Base-by-base conservation (phyloP, 92 coral and sea anemone genomes). In the Zoanthus solanderi region DNA sequence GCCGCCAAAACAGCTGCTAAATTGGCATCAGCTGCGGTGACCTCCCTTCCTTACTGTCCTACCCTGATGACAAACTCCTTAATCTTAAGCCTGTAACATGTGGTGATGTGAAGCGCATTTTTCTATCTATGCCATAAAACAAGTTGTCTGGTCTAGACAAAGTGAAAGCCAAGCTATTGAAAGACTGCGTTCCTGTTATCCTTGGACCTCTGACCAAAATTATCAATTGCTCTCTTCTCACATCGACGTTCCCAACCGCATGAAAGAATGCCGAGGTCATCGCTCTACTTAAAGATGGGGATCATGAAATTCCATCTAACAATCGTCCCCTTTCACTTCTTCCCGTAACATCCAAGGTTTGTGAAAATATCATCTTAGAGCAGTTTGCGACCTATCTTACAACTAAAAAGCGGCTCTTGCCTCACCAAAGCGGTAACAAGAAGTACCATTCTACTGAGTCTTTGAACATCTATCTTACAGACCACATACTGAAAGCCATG, bases 141-240 rank as follows among this genome's bases (percentile, higher is more conserved):
- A 87, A 90, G 73, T 80, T 88, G 7, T 91, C 91, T 9, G 90
- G 91, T 23, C 91, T 91, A 11, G 93, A 91, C 83, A 91, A 91
- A 71, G 23, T 88, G 15, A 83, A 34, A 63, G 58, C 83, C 15
- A 80, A 84, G 54, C 71, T 89, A 18, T 37, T 88, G n/a, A 91
- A 74, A 75, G 89, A 84, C 78, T 76, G 79, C 76, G 71, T 88
- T 58, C 91, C 83, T 37, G 88, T 88, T 74, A 83, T 88, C 12
- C 83, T 88, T 9, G 88, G 91, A 58, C 88, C 91, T 45, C 58
- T 79, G 65, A 88, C 90, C 16, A 69, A 80, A 32, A 88, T 81
- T 12, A 80, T 88, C 12, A 89, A 89, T 66, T 72, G 92, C 71
- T 89, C 79, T 30, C 57, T 47, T 15, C 44, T 75, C 72, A 67